Evolutionary conservation across 92 coral and sea anemone genomes (phyloP).

Genomic region (Epizoanthus stellaris): DNA sequence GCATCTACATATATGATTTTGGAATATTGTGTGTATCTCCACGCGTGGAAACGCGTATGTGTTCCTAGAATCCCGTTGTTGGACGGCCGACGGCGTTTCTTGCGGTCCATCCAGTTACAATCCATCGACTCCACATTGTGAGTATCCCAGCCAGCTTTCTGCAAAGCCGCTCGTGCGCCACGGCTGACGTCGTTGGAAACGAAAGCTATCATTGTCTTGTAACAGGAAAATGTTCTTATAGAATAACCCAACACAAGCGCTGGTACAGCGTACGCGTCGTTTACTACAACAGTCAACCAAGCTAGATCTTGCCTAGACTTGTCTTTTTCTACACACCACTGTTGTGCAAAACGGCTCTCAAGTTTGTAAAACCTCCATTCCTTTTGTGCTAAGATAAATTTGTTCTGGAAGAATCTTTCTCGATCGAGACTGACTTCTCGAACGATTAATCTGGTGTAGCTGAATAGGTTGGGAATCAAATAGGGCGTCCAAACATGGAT

Average conservation of each 20-base stretch:
- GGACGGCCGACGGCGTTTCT: constrained; percentile 22
- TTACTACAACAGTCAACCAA: constrained; percentile 80
- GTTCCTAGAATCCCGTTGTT: constrained; percentile 68
- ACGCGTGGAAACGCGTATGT: constrained; percentile 80
- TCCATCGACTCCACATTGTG: constrained; percentile 69
- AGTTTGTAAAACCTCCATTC: constrained; percentile 75
- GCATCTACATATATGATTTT: constrained; percentile 79
- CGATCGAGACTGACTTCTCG: constrained; percentile 17
- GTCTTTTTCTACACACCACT: constrained; percentile 57
- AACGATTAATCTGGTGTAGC: constrained; percentile 50
- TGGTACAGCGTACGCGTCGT: constrained; percentile 69
- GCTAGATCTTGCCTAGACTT: constrained; percentile 49
- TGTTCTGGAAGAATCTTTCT: constrained; percentile 56
- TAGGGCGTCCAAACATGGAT: constrained; percentile 47
- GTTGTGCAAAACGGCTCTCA: constrained; percentile 63
- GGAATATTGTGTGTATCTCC: constrained; percentile 72
- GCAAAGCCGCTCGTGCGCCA: constrained; percentile 58
- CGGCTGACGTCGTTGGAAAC: constrained; percentile 71
- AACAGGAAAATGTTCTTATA: constrained; percentile 66
- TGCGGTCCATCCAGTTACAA: constrained; percentile 81
- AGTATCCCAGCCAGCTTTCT: constrained; percentile 68
- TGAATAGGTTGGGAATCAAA: constrained; percentile 30
- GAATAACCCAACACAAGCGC: constrained; percentile 72
- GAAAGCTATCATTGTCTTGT: constrained; percentile 78
- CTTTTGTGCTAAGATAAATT: constrained; percentile 51